Evolutionary conservation across 2,113 vertebrate genomes (phyloP).

Genomic region (Puffinus mauretanicus): DNA sequence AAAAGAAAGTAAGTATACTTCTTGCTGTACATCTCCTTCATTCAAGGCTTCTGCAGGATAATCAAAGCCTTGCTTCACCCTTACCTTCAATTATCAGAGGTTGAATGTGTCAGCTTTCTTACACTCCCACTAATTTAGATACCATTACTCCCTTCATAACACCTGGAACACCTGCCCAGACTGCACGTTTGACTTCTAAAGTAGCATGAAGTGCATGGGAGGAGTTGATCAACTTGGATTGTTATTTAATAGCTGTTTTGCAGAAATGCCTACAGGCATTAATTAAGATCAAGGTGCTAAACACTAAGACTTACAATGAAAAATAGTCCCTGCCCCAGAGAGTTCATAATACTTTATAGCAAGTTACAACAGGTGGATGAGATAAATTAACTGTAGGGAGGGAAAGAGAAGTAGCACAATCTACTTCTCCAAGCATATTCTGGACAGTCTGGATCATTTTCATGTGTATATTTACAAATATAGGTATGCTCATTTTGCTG

Average conservation of each 20-base stretch:
- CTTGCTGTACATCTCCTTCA: not conserved
- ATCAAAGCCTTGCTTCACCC: slow-evolving; percentile 11
- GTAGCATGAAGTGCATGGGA: not conserved
- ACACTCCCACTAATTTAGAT: slow-evolving; percentile 15
- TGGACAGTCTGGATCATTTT: not conserved
- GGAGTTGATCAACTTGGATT: slow-evolving; percentile 14
- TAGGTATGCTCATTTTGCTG: not conserved
- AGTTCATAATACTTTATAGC: not conserved
- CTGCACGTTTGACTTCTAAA: slow-evolving; percentile 17
- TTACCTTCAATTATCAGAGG: slow-evolving; percentile 18
- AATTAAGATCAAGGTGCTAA: slow-evolving; percentile 57
- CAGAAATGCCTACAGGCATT: slow-evolving; percentile 43
- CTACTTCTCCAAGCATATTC: not conserved
- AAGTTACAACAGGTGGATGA: slow-evolving; percentile 14
- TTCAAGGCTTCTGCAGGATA: not conserved
- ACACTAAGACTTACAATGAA: not conserved
- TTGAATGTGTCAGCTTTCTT: not conserved
- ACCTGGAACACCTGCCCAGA: slow-evolving; percentile 28
- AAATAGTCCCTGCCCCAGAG: slow-evolving; percentile 18
- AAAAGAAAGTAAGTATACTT: not conserved
- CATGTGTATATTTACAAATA: not conserved
- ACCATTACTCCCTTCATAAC: not conserved
- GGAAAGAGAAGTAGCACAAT: not conserved
- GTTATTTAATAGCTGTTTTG: slow-evolving; percentile 56
- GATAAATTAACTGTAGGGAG: not conserved